Base-by-base conservation (phyloP, 1,140 invertebrate genomes). In the Aphis gossypii region DNA sequence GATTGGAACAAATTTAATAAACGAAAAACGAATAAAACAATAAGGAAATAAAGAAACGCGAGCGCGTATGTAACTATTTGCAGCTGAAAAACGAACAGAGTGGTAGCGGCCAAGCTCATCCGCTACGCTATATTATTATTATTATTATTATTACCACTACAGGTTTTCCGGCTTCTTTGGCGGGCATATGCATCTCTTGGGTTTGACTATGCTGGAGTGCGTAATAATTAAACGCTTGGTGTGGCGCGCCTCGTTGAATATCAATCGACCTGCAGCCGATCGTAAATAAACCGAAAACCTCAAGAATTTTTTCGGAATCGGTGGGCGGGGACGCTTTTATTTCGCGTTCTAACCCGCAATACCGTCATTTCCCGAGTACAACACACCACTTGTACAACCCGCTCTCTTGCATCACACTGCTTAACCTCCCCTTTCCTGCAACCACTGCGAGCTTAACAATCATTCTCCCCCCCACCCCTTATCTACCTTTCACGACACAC, bases 181-280 rank as follows among this genome's bases (percentile, higher is more conserved):
- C 4, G 60, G 60, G 30, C 60, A 76, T 14, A 76, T n/a, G 60
- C 60, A 18, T 76, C 60, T 76, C 60, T 76, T 3, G 60, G n/a
- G 60, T 76, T 76, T 30, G 30, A n/a, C 11, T 76, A n/a, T 76
- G 60, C 30, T n/a, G 60, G 30, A 76, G 60, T 76, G 60, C 60
- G 41, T 46, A 86, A 86, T 46, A 86, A 86, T 86, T 86, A 86
- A 86, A 86, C 84, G 44, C 84, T 86, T 18, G 84, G 84, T 30
- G 84, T 44, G 83, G 38, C 11, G 23, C 83, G 38, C 83, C 83
- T 25, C 84, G 84, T 86, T 86, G 84, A 86, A 86, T 86, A 86
- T 86, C 84, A 86, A 86, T 86, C 84, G 84, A 46, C 84, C 84
- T 30, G 83, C 23, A 76, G 25, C 41, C 41, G 84, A 86, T 86